Evolutionary conservation across 2,113 vertebrate genomes (phyloP).

Genomic region (Turnix velox): DNA sequence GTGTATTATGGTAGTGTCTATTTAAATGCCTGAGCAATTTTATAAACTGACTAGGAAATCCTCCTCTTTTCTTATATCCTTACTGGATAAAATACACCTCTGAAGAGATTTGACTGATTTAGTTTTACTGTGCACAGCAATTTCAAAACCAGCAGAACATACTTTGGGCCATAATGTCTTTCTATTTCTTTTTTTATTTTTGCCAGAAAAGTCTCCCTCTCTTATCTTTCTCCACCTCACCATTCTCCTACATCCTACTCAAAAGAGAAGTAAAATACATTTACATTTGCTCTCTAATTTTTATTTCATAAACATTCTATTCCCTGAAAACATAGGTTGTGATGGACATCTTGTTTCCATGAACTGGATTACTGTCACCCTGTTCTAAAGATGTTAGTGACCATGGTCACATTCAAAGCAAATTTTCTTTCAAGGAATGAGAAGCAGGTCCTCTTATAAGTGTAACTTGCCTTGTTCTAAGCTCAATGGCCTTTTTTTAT

Average conservation of each 20-base stretch:
- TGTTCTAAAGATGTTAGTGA: neutral
- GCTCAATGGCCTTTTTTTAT: neutral
- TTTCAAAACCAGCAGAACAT: neutral
- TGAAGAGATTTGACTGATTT: neutral
- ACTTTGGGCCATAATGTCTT: neutral
- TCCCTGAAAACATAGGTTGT: neutral
- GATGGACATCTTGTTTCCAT: neutral
- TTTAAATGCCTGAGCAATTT: neutral
- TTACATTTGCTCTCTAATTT: neutral
- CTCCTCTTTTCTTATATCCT: neutral
- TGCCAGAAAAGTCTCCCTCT: neutral
- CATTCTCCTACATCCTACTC: neutral
- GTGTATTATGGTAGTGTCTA: neutral
- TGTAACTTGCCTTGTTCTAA: neutral
- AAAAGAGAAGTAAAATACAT: neutral
- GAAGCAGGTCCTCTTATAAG: neutral
- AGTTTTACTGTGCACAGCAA: neutral
- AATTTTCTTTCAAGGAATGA: neutral
- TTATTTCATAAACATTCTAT: neutral
- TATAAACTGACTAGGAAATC: neutral
- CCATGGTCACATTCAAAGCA: neutral
- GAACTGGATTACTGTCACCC: neutral
- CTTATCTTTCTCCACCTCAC: neutral
- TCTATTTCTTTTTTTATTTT: rapidly evolving
- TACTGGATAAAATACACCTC: neutral